Evolutionary conservation across 1,140 invertebrate species (phyloP), one percentile per base, ranked within the genome.

Genomic region (Grapholita molesta): DNA sequence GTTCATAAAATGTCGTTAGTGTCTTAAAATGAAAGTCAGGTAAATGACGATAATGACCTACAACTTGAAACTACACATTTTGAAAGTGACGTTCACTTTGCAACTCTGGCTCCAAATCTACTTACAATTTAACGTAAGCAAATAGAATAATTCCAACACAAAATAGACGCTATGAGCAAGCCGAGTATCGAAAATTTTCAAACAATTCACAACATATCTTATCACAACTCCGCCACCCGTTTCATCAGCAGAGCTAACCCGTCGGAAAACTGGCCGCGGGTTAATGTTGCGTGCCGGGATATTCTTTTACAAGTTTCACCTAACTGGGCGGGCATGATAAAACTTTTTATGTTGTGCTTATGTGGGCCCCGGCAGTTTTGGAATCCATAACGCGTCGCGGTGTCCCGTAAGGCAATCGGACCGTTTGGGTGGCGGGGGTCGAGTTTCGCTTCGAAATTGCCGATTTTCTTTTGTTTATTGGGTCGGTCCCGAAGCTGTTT

Each of bases 341-440:
- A 88, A 88, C 77, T 90, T 88, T 89, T 90, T 90, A 90, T 86
- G 78, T 82, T 82, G 78, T 86, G 77, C 78, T 86, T 90, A 88
- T 82, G 82, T 80, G 75, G 73, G 74, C 78, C 76, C 77, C 73
- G 38, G 79, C 81, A 83, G 78, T 85, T 84, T 80, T 75, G 74
- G 76, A 80, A 82, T 80, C 80, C 76, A 78, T 84, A 82, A 83
- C 76, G 77, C 73, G 72, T 77, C 75, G 72, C 72, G 75, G 72
- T 70, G 73, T 42, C 70, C 65, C 73, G 72, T 76, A 53, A 68
- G 74, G 42, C n/a, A n/a, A n/a, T n/a, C n/a, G n/a, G n/a, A n/a
- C 55, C 70, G 73, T 67, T 71, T 48, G 35, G 65, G 55, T 64
- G 5, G n/a, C n/a, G n/a, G n/a, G 53, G 66, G 61, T 64, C 53